These are phyloP conservation scores for Amblyteles armatorius DNA, from an alignment of 2,888 invertebrate genomes.

Conservation along the genomic window DNA sequence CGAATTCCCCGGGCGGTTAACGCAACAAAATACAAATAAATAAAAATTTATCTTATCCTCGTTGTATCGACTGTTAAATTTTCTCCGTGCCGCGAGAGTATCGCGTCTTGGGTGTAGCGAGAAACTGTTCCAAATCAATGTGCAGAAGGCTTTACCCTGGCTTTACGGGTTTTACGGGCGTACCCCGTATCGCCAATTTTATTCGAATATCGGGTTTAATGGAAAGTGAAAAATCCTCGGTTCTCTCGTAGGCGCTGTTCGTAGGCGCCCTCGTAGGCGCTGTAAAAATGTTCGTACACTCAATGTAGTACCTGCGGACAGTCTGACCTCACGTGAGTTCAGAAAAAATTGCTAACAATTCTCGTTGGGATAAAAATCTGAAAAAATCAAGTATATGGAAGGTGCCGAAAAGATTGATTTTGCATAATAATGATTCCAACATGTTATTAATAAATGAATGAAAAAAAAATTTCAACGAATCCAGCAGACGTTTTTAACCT, in stretches of 20 bases:
- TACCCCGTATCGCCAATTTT: not conserved
- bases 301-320: no score
- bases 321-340: no score
- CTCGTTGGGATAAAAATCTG: no score
- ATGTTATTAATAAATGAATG: no score
- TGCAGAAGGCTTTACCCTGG: not conserved
- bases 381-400: no score
- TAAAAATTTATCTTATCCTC: not conserved
- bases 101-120: not conserved
- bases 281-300: not conserved
- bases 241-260: not conserved
- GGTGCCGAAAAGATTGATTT: no score
- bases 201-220: not conserved
- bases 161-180: no score
- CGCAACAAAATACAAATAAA: not conserved
- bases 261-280: no score
- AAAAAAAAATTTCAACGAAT: no score
- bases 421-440: no score
- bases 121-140: not conserved
- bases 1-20: not conserved
- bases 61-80: not conserved
- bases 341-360: no score
- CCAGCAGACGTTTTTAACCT: no score
- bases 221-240: constrained; percentile 7
- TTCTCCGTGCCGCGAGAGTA: not conserved